A percentile compares a stretch with the other conserved stretches of the same genome.
These are phyloP conservation scores for Melanaphis sacchari DNA, from an alignment of 1,140 invertebrate genomes.

Conservation along the genomic window DNA sequence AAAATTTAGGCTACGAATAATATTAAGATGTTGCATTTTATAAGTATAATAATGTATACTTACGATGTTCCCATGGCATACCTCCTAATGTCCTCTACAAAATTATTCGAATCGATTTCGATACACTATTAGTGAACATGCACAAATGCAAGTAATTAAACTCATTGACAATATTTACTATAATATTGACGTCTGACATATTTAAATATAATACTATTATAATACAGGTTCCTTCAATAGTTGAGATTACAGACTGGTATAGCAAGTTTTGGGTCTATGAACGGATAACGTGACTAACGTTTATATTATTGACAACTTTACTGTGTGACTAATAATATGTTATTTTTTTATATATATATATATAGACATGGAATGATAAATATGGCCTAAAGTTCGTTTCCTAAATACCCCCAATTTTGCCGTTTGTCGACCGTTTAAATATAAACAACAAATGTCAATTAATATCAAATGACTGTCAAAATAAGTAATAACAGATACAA, in stretches of 20 bases:
- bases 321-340: conserved; percentile 9
- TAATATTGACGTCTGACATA: neutral
- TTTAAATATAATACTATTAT: neutral
- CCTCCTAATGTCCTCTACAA: neutral
- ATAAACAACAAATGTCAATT: neutral
- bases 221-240: neutral
- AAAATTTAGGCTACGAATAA: neutral
- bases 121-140: neutral
- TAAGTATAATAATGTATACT: neutral
- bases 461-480: neutral
- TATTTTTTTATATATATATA: neutral
- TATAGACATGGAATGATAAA: neutral
- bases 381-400: neutral
- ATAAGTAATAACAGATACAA: neutral
- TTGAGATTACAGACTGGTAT: neutral
- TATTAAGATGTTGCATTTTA: neutral
- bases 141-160: neutral
- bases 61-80: neutral
- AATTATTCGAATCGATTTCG: neutral
- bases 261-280: neutral
- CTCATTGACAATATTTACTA: neutral
- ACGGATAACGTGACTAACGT: conserved; percentile 23
- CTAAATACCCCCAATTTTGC: neutral
- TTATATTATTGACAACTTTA: too few species aligned
- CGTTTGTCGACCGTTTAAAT: neutral